phyloP scores from a whole-genome alignment of 2,888 invertebrate genomes.

The Nomada flava region DNA sequence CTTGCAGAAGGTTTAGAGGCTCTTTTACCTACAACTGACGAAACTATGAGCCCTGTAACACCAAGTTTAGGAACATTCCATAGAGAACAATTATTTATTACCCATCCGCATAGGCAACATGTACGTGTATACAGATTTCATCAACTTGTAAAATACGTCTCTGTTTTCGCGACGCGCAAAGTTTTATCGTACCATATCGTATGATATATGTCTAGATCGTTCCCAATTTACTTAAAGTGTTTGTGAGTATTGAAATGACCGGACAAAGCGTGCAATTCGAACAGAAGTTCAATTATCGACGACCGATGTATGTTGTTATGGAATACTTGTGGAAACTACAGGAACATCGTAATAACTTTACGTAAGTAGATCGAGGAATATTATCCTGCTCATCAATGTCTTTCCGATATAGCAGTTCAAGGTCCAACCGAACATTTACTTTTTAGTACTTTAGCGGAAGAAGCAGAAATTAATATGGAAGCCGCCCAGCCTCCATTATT shows the following conservation, averaged over 20 bases:
- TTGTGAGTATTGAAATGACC: conserved; percentile 99
- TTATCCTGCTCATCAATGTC: no score
- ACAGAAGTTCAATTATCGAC: conserved; percentile 97
- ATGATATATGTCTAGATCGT: conserved; percentile 87
- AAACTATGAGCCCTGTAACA: conserved; percentile 83
- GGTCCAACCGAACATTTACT: neutral
- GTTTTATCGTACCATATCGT: neutral
- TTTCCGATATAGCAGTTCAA: neutral
- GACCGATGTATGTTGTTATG: conserved; percentile 97
- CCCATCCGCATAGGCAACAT: conserved; percentile 90
- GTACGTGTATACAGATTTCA: conserved; percentile 80
- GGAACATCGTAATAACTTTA: conserved; percentile 91
- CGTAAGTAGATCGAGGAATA: conserved; percentile 85
- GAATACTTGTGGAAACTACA: conserved; percentile 95
- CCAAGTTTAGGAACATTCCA: conserved; percentile 86
- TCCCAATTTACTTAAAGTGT: conserved; percentile 93
- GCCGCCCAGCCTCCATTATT: conserved; percentile 96
- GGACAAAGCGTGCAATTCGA: conserved; percentile 98
- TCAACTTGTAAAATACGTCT: neutral
- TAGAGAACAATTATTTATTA: conserved; percentile 90
- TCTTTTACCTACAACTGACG: conserved; percentile 90
- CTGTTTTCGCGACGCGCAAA: neutral
- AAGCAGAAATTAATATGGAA: conserved; percentile 95
- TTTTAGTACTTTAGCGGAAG: conserved; percentile 88
- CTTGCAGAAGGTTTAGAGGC: conserved; percentile 96